Evolutionary conservation across 2,113 vertebrate species (phyloP).

Genomic region (Nestor notabilis): DNA sequence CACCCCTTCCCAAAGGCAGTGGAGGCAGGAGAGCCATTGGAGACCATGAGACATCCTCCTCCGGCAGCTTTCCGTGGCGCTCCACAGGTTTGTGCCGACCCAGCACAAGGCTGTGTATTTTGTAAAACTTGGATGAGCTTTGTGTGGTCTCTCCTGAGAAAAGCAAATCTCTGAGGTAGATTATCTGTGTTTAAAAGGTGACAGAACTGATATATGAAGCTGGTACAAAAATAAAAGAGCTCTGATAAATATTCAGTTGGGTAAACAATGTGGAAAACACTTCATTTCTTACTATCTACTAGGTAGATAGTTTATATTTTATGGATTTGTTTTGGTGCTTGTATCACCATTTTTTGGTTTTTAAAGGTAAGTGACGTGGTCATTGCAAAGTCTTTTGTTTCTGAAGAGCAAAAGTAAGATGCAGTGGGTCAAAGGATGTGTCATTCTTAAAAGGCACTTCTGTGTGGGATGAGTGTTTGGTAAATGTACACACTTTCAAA

Average conservation of each 20-base stretch:
- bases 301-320: not conserved
- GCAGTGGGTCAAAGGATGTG: not conserved
- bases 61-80: not conserved
- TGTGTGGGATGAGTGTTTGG: not conserved
- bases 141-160: not conserved
- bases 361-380: not conserved
- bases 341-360: not conserved
- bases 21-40: not conserved
- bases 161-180: not conserved
- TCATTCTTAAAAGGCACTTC: not conserved
- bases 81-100: fast-evolving
- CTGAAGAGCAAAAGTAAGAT: conserved; percentile 8
- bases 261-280: not conserved
- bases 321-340: not conserved
- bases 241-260: not conserved
- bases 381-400: not conserved
- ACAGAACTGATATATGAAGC: not conserved
- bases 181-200: not conserved
- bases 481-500: not conserved
- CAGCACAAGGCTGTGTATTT: not conserved
- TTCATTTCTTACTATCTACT: not conserved
- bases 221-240: not conserved
- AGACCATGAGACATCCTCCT: fast-evolving
- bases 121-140: not conserved
- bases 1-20: not conserved